A percentile compares a stretch with the other conserved stretches of the same genome.
Evolutionary conservation across 92 coral and sea anemone species (phyloP).

Genomic region (Epizoanthus rinbou): DNA sequence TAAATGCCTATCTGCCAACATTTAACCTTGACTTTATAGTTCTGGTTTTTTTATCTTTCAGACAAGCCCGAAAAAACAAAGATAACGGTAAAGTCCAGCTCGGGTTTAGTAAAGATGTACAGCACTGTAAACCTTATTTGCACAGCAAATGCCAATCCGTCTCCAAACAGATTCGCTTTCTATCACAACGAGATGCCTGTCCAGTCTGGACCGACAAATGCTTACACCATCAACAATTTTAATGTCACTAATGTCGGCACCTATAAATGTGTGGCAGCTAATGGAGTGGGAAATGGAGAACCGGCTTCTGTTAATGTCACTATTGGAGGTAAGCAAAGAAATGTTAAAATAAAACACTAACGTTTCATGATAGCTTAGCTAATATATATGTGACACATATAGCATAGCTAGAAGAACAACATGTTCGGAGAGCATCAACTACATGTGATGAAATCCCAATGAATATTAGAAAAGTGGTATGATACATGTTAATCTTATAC

Average conservation of each 20-base stretch:
- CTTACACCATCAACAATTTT: constrained; percentile 65
- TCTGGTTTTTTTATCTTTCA: not conserved
- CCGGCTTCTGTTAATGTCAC: constrained; percentile 45
- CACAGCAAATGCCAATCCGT: constrained; percentile 64
- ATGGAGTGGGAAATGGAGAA: constrained; percentile 70
- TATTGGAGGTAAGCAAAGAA: constrained; percentile 48
- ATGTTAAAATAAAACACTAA: too few relatives aligned
- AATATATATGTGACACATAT: too few relatives aligned
- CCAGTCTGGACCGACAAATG: constrained; percentile 47
- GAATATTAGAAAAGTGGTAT: not conserved
- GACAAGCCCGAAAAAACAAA: constrained; percentile 70
- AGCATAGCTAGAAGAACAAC: too few relatives aligned
- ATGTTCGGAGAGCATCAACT: too few relatives aligned
- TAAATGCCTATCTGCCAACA: too few relatives aligned
- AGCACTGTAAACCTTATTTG: constrained; percentile 58
- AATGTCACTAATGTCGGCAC: constrained; percentile 62
- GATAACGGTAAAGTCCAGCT: constrained; percentile 47
- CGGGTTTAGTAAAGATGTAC: constrained; percentile 47
- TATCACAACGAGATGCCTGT: constrained; percentile 52
- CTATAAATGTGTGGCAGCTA: constrained; percentile 80
- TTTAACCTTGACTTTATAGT: not conserved
- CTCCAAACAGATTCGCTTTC: constrained; percentile 52
- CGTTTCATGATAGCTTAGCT: too few relatives aligned
- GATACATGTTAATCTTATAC: not conserved
- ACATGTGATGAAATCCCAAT: too few relatives aligned